Base-by-base conservation (phyloP, 2,113 vertebrate genomes). In the Tichodroma muraria region DNA sequence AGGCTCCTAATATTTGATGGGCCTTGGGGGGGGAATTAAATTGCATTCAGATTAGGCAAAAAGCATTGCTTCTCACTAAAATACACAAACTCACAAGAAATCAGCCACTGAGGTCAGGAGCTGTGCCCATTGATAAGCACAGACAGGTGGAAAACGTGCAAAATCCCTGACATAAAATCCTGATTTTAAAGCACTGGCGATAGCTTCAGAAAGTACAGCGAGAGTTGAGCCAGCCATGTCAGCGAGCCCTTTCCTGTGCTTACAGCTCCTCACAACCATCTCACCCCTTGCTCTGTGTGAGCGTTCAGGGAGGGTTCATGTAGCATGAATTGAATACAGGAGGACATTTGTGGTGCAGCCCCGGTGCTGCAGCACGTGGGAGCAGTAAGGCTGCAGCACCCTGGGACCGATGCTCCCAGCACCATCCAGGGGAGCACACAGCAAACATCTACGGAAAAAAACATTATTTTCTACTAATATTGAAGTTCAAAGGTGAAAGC, bases 271-370 rank as follows among this genome's bases (percentile, higher is more conserved):
- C 42, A 23, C 24, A 63, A 19, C 7, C 57, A 12, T 13, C 64
- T 25, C 42, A 60, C 1, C 17, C 44, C 65, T 37, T 35, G n/a
- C 45, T 56, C 15, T 31, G 2, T 0, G 3, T 0, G 35, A 80
- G 44, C 27, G 8, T 44, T 71, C 37, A 13, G 44, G 35, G 27
- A 83, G 85, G 31, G 10, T 1, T 11, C 37, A 21, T 13, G 27
- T 4, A 40, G 20, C 30, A 24, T 0, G 5, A 89, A 38, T 42
- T 31, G 73, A 53, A 37, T 3, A 19, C 11, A 31, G 70, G 49
- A 38, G 4, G 5, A 50, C 2, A 2, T 19, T 13, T 24, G 21
- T 33, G n/a, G 35, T 5, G 6, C 31, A 56, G 59, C 12, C 35
- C 57, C 11, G 10, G 13, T 15, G 6, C 63, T 54, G 16, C 15